Conservation (phyloP, 2,888 invertebrate genomes). For the Pocota personata region DNA sequence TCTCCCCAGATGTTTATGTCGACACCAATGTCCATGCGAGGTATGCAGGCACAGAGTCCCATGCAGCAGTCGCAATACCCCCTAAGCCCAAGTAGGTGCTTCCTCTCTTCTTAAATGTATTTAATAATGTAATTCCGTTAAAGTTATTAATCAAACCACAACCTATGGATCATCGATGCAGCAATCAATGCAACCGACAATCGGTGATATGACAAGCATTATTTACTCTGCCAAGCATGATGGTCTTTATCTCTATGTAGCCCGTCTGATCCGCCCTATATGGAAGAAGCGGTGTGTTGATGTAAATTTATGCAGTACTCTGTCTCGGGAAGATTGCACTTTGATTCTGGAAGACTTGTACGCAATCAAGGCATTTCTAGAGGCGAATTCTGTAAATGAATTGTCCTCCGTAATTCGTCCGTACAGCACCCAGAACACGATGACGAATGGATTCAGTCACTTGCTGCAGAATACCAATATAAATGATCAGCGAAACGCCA, state of each 20-base stretch:
- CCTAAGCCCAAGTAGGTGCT: constrained; percentile 82
- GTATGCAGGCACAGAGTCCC: constrained; percentile 80
- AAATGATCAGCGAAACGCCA: constrained; percentile 80
- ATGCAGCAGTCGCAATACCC: constrained; percentile 82
- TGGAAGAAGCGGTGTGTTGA: constrained; percentile 93
- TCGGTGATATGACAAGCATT: constrained; percentile 77
- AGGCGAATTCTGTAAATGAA: constrained; percentile 85
- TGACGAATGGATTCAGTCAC: constrained; percentile 77
- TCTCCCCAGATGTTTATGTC: constrained; percentile 80
- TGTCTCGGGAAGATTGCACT: constrained; percentile 88
- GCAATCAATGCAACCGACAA: constrained; percentile 68
- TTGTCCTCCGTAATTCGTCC: constrained; percentile 78
- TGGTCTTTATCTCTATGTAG: constrained; percentile 95
- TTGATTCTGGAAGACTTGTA: constrained; percentile 90
- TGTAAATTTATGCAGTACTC: constrained; percentile 87
- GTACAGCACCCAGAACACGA: constrained; percentile 75
- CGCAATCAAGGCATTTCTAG: constrained; percentile 89
- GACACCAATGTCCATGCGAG: constrained; percentile 79
- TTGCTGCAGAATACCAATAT: constrained; percentile 75
- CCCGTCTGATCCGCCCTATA: constrained; percentile 93
- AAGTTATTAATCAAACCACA: constrained; percentile 38
- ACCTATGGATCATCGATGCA: constrained; percentile 28
- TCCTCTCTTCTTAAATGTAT: neutral
- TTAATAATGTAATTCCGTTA: neutral
- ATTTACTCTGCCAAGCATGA: constrained; percentile 93